phyloP scores from a whole-genome alignment of 1,140 invertebrate species.

The Meloidogyne exigua region DNA sequence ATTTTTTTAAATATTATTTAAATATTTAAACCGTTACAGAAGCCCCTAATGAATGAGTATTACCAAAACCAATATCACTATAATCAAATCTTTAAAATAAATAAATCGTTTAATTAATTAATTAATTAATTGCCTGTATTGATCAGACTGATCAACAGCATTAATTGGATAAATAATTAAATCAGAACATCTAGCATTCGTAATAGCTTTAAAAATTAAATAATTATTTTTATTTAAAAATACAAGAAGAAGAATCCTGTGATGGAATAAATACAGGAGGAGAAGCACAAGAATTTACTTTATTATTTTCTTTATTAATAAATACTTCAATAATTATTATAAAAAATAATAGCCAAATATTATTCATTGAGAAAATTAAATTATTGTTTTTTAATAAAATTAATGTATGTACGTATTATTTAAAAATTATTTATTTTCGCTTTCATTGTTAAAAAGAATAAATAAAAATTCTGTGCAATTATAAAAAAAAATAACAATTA shows the following conservation, averaged over 20 bases:
- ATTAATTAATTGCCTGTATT: slow-evolving; percentile 48
- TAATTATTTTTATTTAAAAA: slow-evolving; percentile 3
- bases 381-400: background rate
- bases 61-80: slow-evolving; percentile 60
- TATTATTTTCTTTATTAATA: slow-evolving; percentile 1
- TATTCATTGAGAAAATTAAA: background rate
- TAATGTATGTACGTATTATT: background rate
- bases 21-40: slow-evolving; percentile 4
- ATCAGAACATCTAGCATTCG: slow-evolving; percentile 60
- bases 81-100: slow-evolving; percentile 56
- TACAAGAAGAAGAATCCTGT: slow-evolving; percentile 27
- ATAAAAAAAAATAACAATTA: background rate
- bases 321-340: background rate
- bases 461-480: background rate
- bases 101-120: background rate
- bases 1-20: background rate
- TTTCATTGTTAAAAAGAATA: background rate
- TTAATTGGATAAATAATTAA: slow-evolving; percentile 62
- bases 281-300: slow-evolving; percentile 28
- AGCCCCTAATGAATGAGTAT: slow-evolving; percentile 50
- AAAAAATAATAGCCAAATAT: background rate
- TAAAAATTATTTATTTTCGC: background rate
- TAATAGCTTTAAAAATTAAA: slow-evolving; percentile 41
- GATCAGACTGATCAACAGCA: slow-evolving; percentile 62
- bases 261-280: slow-evolving; percentile 36